phyloP scores from a whole-genome alignment of 2,113 vertebrate genomes.

The Pedetes capensis region DNA sequence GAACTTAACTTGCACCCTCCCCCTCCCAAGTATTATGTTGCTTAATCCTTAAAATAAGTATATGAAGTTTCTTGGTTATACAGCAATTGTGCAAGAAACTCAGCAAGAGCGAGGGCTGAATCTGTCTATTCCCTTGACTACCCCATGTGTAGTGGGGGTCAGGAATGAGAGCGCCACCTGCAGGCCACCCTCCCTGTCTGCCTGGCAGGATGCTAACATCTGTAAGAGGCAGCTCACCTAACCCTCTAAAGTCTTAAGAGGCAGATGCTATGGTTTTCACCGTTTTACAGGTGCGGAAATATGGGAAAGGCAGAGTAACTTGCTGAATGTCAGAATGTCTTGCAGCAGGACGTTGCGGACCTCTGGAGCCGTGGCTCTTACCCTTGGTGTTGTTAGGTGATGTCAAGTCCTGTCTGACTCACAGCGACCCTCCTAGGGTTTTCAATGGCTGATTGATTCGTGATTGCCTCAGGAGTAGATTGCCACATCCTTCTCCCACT shows the following conservation, averaged over 20 bases:
- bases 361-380: background rate
- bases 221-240: background rate
- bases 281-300: background rate
- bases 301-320: background rate
- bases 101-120: fast-evolving
- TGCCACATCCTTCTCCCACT: too few relatives aligned
- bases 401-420: too few relatives aligned
- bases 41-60: background rate
- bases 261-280: too few relatives aligned
- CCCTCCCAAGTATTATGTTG: background rate
- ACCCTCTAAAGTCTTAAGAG: background rate
- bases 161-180: background rate
- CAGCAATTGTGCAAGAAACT: too few relatives aligned
- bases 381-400: too few relatives aligned
- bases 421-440: too few relatives aligned
- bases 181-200: background rate
- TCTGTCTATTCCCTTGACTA: background rate
- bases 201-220: background rate
- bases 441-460: too few relatives aligned
- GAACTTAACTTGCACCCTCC: constrained; percentile 19
- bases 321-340: fast-evolving
- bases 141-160: background rate
- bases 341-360: fast-evolving
- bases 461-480: too few relatives aligned
- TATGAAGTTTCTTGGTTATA: background rate